phyloP scores from a whole-genome alignment of 2,113 vertebrate genomes.

The Aegithalos caudatus region DNA sequence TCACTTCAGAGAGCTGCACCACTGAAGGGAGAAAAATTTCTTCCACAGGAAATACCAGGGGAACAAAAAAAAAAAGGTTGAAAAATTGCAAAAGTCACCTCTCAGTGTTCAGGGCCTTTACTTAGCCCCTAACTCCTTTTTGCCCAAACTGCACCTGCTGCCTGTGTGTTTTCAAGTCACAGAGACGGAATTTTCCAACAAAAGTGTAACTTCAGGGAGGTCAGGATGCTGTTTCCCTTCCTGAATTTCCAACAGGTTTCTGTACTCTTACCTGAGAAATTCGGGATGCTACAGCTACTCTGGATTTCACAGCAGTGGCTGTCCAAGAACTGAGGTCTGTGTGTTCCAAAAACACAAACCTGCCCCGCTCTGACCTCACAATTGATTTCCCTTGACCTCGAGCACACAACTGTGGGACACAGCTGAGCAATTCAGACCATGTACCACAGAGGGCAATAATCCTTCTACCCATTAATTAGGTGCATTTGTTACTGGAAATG shows the following conservation, averaged over 20 bases:
- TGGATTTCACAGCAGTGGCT: not conserved
- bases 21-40: not conserved
- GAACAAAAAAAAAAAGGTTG: not conserved
- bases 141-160: not conserved
- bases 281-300: not conserved
- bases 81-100: not conserved
- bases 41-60: not conserved
- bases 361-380: not conserved
- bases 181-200: not conserved
- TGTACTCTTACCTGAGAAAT: not conserved
- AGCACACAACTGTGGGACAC: not conserved
- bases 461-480: not conserved
- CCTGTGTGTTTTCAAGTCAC: not conserved
- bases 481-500: slow-evolving; percentile 5
- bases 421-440: not conserved
- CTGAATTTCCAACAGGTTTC: not conserved
- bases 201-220: not conserved
- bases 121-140: not conserved
- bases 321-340: not conserved
- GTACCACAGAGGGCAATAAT: not conserved
- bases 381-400: not conserved
- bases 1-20: not conserved
- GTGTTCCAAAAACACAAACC: not conserved
- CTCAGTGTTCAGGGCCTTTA: not conserved
- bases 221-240: not conserved